Evolutionary conservation across 1,140 invertebrate genomes (phyloP).

Genomic region (Kradibia gibbosae): DNA sequence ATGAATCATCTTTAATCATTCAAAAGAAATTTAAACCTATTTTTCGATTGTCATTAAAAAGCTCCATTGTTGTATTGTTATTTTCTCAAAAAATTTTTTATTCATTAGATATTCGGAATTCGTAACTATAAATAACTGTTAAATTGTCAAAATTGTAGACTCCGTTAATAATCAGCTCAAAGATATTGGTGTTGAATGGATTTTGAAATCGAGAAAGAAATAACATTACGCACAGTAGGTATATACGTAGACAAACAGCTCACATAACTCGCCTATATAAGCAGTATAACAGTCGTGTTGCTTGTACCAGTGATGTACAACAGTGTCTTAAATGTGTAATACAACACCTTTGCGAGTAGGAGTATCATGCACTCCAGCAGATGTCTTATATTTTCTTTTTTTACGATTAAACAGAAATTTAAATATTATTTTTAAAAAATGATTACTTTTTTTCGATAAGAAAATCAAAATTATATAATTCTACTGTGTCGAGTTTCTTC

Average conservation of each 20-base stretch:
- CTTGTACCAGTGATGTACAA: constrained; percentile 5
- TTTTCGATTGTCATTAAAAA: too few species aligned
- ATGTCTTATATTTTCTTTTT: not conserved
- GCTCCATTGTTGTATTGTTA: too few species aligned
- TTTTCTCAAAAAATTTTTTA: too few species aligned
- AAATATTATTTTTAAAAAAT: too few species aligned
- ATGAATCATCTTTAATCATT: not conserved
- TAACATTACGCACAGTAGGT: not conserved
- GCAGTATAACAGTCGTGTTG: not conserved
- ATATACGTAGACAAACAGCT: not conserved
- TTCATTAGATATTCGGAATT: not conserved
- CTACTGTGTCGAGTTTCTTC: too few species aligned
- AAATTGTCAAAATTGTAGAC: too few species aligned
- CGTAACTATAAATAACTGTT: too few species aligned
- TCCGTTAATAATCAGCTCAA: not conserved
- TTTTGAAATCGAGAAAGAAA: not conserved
- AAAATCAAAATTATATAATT: too few species aligned
- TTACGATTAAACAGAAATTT: not conserved
- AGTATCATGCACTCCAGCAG: not conserved
- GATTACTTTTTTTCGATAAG: too few species aligned
- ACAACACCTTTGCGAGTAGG: not conserved
- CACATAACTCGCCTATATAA: not conserved
- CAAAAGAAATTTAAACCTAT: too few species aligned
- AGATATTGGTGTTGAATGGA: not conserved
- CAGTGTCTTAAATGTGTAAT: not conserved